phyloP scores from a whole-genome alignment of 1,140 invertebrate species.

The Hormaphis cornu region DNA sequence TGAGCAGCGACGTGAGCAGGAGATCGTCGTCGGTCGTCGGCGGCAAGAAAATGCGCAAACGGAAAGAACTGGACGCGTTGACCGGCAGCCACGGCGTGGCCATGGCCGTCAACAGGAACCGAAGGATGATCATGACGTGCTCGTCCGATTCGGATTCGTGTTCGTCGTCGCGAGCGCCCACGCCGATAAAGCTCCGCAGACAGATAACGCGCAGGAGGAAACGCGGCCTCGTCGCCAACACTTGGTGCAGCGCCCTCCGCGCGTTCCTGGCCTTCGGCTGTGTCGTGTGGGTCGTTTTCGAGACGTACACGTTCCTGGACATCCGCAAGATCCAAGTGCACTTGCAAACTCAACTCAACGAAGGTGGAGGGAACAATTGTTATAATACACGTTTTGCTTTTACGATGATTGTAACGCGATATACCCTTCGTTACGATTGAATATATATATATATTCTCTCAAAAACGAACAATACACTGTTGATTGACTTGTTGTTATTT shows the following conservation, averaged over 20 bases:
- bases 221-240: constrained; percentile 38
- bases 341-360: constrained; percentile 54
- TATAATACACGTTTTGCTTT: too few species aligned
- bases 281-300: constrained; percentile 51
- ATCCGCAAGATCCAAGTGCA: constrained; percentile 55
- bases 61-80: constrained; percentile 49
- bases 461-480: too few species aligned
- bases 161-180: constrained; percentile 38
- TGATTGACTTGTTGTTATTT: too few species aligned
- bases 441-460: too few species aligned
- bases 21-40: constrained; percentile 38
- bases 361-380: constrained; percentile 45
- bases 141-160: constrained; percentile 39
- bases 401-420: too few species aligned
- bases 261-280: constrained; percentile 54
- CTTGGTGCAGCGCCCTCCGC: constrained; percentile 45
- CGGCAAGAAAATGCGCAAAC: constrained; percentile 50
- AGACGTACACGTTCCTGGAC: constrained; percentile 59
- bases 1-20: constrained; percentile 33
- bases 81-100: constrained; percentile 35
- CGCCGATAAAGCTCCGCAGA: constrained; percentile 42
- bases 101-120: background rate
- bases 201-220: constrained; percentile 40
- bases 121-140: constrained; percentile 8
- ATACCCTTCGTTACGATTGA: too few species aligned